A percentile compares a stretch with the other conserved stretches of the same genome.
Evolutionary conservation across 1,140 invertebrate species (phyloP).

Genomic region (Drosophila micromelanica): DNA sequence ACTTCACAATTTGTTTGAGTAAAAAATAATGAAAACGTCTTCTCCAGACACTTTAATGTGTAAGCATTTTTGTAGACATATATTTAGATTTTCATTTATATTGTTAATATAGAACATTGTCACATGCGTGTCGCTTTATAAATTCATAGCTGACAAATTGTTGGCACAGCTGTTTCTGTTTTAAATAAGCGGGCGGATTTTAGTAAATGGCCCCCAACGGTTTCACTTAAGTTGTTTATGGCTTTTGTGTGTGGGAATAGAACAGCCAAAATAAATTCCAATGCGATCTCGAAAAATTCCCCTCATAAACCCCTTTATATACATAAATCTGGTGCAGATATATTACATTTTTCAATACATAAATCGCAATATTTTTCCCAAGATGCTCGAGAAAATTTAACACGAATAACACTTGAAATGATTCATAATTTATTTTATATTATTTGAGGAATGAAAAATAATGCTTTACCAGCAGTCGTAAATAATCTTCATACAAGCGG

Average conservation of each 20-base stretch:
- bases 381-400: conserved; percentile 15
- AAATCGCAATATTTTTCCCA: conserved; percentile 32
- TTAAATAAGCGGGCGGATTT: conserved; percentile 74
- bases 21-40: conserved; percentile 34
- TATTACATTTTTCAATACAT: not conserved
- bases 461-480: too few relatives aligned
- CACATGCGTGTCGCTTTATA: conserved; percentile 5
- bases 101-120: conserved; percentile 5
- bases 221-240: conserved; percentile 79
- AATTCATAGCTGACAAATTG: conserved; percentile 68
- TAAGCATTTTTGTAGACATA: conserved; percentile 19
- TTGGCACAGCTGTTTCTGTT: conserved; percentile 77
- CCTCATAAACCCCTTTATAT: conserved; percentile 3
- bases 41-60: conserved; percentile 32
- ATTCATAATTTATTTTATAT: conserved; percentile 25
- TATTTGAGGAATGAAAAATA: not conserved
- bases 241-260: conserved; percentile 49
- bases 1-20: conserved; percentile 31
- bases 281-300: conserved; percentile 21
- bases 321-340: not conserved
- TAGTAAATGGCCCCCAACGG: conserved; percentile 78
- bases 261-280: conserved; percentile 56
- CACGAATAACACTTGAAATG: conserved; percentile 9
- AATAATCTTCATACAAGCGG: too few relatives aligned
- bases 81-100: conserved; percentile 9